Percentiles rank a stretch among this genome's conserved stretches.
Conservation (phyloP, 2,888 invertebrate genomes). For the Brachyptera risi region DNA sequence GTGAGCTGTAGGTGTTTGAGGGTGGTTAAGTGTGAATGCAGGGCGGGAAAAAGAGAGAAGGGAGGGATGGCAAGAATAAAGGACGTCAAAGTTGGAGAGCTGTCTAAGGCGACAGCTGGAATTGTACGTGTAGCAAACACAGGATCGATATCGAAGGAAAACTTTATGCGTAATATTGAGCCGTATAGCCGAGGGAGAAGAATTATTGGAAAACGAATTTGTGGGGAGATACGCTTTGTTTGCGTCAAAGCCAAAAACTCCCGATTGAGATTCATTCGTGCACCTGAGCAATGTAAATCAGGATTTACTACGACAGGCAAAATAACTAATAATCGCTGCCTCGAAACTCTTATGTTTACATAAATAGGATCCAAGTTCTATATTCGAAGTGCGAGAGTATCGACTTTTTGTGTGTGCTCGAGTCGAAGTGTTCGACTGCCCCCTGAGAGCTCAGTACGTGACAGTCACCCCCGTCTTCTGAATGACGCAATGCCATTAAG, state of each 20-base stretch:
- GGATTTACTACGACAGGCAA: conserved; percentile 13
- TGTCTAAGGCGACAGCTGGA: conserved; percentile 20
- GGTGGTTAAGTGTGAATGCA: not conserved
- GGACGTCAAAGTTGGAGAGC: conserved; percentile 13
- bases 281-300: conserved; percentile 19
- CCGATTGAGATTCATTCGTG: conserved; percentile 8
- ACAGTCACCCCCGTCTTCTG: conserved; percentile 11
- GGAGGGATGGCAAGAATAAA: conserved; percentile 9
- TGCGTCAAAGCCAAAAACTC: conserved; percentile 4
- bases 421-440: not conserved
- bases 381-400: not conserved
- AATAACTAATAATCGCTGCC: conserved; percentile 13
- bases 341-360: not conserved
- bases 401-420: not conserved
- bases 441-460: conserved; percentile 13
- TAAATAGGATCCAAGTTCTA: not conserved
- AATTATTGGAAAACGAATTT: conserved; percentile 22
- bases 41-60: not conserved
- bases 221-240: conserved; percentile 9
- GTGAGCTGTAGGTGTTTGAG: conserved; percentile 1
- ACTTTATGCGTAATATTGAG: conserved; percentile 20
- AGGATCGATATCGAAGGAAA: conserved; percentile 20
- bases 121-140: conserved; percentile 17
- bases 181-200: conserved; percentile 2
- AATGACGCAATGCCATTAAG: conserved; percentile 22